Conservation (phyloP, 2,113 vertebrate species). For the Isichthys henryi region DNA sequence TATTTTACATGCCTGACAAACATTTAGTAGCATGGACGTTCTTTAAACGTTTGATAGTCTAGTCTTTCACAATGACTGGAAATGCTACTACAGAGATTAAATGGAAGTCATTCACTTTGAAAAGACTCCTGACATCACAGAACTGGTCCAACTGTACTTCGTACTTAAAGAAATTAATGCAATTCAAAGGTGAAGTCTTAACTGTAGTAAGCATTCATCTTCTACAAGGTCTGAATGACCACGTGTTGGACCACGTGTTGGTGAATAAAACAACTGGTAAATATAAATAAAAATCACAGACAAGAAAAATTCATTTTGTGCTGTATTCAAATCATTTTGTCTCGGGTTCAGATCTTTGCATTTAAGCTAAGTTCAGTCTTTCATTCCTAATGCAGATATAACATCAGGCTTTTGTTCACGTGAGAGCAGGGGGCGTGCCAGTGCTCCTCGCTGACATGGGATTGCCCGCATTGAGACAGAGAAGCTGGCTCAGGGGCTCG, state of each 20-base stretch:
- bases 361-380: background rate
- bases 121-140: background rate
- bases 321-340: background rate
- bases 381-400: background rate
- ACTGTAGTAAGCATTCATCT: background rate
- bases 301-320: background rate
- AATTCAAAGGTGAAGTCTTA: background rate
- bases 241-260: background rate
- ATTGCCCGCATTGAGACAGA: background rate
- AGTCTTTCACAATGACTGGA: background rate
- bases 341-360: background rate
- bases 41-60: background rate
- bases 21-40: background rate
- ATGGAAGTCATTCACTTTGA: background rate
- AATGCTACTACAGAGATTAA: background rate
- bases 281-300: background rate
- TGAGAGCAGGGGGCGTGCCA: background rate
- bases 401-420: background rate
- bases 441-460: background rate
- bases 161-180: background rate
- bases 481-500: background rate
- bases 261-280: background rate
- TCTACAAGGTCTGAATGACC: background rate
- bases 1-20: background rate
- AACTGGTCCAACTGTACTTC: background rate